Base-by-base conservation (phyloP, 2,888 invertebrate species). In the Axea sp. region DNA sequence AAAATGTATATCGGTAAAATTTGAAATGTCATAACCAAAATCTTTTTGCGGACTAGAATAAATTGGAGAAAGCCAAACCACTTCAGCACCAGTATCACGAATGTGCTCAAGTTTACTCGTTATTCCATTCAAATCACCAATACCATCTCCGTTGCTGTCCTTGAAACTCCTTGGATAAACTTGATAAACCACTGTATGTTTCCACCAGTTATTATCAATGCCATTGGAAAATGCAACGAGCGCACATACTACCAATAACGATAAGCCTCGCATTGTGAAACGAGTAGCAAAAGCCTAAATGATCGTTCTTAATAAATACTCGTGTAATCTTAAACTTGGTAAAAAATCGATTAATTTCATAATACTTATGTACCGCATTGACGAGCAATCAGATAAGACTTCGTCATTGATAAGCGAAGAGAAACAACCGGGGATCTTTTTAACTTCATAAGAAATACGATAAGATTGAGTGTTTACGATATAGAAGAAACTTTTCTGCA, bases 101-200 rank as follows among this genome's bases (percentile, higher is more conserved):
- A 94, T 81, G 78, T 93, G 91, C 1, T 89, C 88, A 2, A 91
- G 82, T 68, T 84, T 86, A 15, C 82, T 81, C 1, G 83, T 87
- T 7, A 78, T 76, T 0, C 78, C 78, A 5, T 74, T 68, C 0
- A 78, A 33, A 33, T 80, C 80, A 3, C 77, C 78, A 14, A 77
- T 35, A 3, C 85, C 85, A 24, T 86, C 85, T 1, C 81, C 93
- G 84, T 95, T 90, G 7, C 92, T 92, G 86, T 98, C 98, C 85
- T 92, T 92, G 88, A 96, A 97, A 0, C 96, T 95, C 35, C 95
- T 89, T 0, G 96, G 94, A 84, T 95, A 95, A 47, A 96, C 93
- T 88, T 97, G 96, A 88, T 98, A 98, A 51, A 96, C 91, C 5
- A 93, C 89, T 1, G 92, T 91, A 41, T 91, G 92, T 83, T 95